Conservation (phyloP, 2,797 vertebrate genomes). For the Clarias pachynema region DNA sequence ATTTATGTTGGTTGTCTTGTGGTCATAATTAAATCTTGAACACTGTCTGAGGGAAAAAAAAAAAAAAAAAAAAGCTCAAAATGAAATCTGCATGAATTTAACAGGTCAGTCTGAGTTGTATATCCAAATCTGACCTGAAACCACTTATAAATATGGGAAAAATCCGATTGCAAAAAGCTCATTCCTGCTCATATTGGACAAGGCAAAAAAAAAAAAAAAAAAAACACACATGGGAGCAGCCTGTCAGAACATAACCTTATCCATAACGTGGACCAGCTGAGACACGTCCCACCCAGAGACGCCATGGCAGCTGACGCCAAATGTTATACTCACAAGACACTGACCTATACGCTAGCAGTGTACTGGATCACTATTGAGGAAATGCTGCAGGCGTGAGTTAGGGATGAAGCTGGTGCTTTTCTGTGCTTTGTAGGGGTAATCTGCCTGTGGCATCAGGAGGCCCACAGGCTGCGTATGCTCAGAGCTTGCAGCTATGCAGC, state of each 20-base stretch:
- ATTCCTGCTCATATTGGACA: neutral
- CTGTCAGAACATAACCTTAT: slow-evolving; percentile 9
- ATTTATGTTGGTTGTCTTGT: neutral
- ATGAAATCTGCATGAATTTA: neutral
- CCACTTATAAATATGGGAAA: neutral
- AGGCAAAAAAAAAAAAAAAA: neutral
- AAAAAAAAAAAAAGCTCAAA: neutral
- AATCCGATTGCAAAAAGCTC: neutral
- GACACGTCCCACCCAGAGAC: slow-evolving; percentile 24
- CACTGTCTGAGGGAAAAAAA: neutral
- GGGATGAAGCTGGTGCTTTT: neutral
- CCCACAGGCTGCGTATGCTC: neutral
- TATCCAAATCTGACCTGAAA: neutral
- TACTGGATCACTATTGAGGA: neutral
- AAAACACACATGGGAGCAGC: neutral
- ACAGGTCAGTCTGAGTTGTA: neutral
- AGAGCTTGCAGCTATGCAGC: slow-evolving; percentile 42
- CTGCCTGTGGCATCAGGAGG: slow-evolving; percentile 36
- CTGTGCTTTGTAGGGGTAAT: slow-evolving; percentile 26
- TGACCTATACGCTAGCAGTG: neutral
- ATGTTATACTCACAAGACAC: neutral
- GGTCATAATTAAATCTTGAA: neutral
- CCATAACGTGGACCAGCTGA: slow-evolving; percentile 28
- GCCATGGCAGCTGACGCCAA: slow-evolving; percentile 27
- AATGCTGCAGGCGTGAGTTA: neutral